Evolutionary conservation across 2,888 invertebrate species (phyloP).

Genomic region (Dynastes grantii): DNA sequence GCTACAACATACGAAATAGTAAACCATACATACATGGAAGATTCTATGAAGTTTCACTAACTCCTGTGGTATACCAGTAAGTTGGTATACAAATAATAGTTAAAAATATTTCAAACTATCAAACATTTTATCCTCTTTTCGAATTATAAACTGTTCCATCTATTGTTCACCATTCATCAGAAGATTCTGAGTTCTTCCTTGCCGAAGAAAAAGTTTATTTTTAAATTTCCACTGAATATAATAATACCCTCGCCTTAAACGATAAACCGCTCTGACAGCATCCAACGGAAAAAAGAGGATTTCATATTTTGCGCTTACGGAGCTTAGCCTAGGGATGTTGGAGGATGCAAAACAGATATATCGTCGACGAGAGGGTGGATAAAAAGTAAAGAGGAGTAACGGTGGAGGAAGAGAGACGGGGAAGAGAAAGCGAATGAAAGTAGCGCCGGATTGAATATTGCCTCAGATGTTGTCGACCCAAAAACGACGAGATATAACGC

Average conservation of each 20-base stretch:
- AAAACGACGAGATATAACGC: neutral
- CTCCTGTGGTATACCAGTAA: too few relatives aligned
- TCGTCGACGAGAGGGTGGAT: conserved; percentile 50
- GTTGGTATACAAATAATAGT: neutral
- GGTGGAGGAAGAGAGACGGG: neutral
- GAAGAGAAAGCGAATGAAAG: conserved; percentile 25
- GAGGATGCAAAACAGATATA: conserved; percentile 61
- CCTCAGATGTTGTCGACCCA: neutral
- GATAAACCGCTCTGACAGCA: conserved; percentile 55
- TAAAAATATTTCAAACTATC: too few relatives aligned
- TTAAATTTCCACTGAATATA: conserved; percentile 53
- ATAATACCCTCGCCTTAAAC: conserved; percentile 54
- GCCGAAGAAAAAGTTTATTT: conserved; percentile 39
- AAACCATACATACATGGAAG: too few relatives aligned
- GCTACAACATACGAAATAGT: too few relatives aligned
- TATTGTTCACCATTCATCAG: conserved; percentile 11
- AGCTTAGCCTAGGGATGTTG: conserved; percentile 55
- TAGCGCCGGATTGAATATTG: conserved; percentile 8
- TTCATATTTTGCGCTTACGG: conserved; percentile 60
- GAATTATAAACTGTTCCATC: neutral
- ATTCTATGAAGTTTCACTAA: too few relatives aligned
- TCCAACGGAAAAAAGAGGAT: conserved; percentile 59
- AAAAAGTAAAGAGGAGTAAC: conserved; percentile 42
- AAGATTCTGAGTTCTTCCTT: conserved; percentile 1
- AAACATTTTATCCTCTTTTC: too few relatives aligned